Evolutionary conservation across 1,140 invertebrate species (phyloP), one percentile per base, ranked within the genome.

Genomic region (Procambarus virginalis): DNA sequence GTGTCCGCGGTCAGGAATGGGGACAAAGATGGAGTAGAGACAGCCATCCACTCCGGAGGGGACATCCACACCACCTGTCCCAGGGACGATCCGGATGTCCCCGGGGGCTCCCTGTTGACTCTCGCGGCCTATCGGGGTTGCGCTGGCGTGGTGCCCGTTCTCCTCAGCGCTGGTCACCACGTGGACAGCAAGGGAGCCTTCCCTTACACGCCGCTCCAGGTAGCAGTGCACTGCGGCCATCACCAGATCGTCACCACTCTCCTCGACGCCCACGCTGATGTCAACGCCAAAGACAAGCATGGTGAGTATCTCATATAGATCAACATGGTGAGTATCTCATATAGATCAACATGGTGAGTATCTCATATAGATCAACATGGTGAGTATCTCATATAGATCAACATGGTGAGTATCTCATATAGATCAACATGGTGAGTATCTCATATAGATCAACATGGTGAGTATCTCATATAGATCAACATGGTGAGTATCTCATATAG

Each of bases 181-280:
- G 80, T 82, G 9, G 80, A 82, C 34, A 22, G 17, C n/a, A 60
- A 60, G 3, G 58, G 80, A 45, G 9, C 2, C 8, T 82, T 64
- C 20, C n/a, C 51, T 5, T 82, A 82, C 80, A 82, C 80, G 46
- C 80, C 80, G 1, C 80, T 82, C 2, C 80, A 82, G 46, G 22
- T 68, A 22, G 80, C 80, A 17, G 80, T 82, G 9, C 80, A 82
- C 48, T 12, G 34, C 3, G 80, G 80, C 10, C 45, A 45, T 8
- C 55, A 82, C 1, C 10, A 20, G 4, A 55, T 82, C 8, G 80
- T 82, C 9, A 17, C 34, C 10, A 46, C 2, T 9, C 55, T 82
- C 51, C 45, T 82, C n/a, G 20, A 60, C n/a, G 55, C 55, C 34
- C 17, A 68, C 2, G 49, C 80, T 3, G 34, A 82, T 68, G 55